Conservation (phyloP, 2,888 invertebrate species). For the Thera britannica region DNA sequence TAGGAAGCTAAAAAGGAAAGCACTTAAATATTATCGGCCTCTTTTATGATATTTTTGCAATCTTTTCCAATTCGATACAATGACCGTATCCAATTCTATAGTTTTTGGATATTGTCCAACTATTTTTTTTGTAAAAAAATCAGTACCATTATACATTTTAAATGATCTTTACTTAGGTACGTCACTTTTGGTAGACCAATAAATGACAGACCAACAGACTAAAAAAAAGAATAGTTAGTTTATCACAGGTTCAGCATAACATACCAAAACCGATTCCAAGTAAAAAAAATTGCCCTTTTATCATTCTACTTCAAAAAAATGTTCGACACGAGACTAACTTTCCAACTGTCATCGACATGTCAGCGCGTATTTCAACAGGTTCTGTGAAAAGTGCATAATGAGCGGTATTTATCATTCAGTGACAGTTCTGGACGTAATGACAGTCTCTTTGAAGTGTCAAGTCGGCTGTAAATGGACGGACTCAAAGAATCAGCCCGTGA, state of each 20-base stretch:
- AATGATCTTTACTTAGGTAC: too few species aligned
- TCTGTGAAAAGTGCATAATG: constrained; percentile 63
- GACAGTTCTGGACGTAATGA: constrained; percentile 62
- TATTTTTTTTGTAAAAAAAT: too few species aligned
- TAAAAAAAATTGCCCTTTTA: neutral
- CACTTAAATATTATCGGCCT: constrained; percentile 39
- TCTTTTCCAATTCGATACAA: neutral
- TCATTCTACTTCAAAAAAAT: too few species aligned
- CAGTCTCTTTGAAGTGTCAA: constrained; percentile 72
- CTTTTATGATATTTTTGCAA: neutral
- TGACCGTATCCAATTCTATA: too few species aligned
- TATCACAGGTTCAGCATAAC: too few species aligned
- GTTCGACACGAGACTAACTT: constrained; percentile 1
- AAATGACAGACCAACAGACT: too few species aligned
- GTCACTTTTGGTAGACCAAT: too few species aligned
- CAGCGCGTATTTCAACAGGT: constrained; percentile 59
- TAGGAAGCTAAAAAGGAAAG: constrained; percentile 35
- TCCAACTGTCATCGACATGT: constrained; percentile 39
- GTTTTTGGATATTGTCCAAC: too few species aligned
- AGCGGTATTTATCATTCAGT: constrained; percentile 70
- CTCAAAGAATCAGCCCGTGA: constrained; percentile 39
- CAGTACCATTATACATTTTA: too few species aligned
- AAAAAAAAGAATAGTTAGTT: too few species aligned
- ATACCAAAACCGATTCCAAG: neutral
- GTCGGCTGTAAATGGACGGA: constrained; percentile 65